Percentiles rank a stretch among this genome's conserved stretches.
Conservation (phyloP, 2,888 invertebrate species). For the Drosophila fungiperda region DNA sequence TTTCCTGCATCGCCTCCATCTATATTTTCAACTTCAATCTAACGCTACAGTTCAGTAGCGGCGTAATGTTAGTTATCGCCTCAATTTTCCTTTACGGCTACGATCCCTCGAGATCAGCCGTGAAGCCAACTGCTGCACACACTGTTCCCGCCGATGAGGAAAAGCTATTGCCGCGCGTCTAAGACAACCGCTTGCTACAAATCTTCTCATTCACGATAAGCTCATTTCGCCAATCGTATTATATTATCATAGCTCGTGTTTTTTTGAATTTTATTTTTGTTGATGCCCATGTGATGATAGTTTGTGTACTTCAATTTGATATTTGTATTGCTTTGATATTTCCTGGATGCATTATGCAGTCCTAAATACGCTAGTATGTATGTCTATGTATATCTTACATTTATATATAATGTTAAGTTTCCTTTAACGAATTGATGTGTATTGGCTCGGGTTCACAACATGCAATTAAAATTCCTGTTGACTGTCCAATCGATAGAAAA, state of each 20-base stretch:
- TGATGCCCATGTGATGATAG: slow-evolving; percentile 41
- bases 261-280: background rate
- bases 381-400: slow-evolving; percentile 8
- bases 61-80: slow-evolving; percentile 94
- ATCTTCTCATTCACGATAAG: slow-evolving; percentile 3
- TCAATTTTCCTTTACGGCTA: slow-evolving; percentile 98
- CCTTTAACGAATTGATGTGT: slow-evolving; percentile 33
- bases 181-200: background rate
- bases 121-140: slow-evolving; percentile 37
- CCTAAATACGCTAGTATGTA: slow-evolving; percentile 6
- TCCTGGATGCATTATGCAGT: slow-evolving; percentile 13
- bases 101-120: slow-evolving; percentile 86
- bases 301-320: slow-evolving; percentile 45
- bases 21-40: slow-evolving; percentile 96
- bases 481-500: slow-evolving; percentile 6
- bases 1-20: slow-evolving; percentile 97
- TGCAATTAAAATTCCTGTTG: slow-evolving; percentile 28
- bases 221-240: slow-evolving; percentile 44
- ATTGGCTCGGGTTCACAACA: slow-evolving; percentile 16
- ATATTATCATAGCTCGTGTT: slow-evolving; percentile 3
- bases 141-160: slow-evolving; percentile 65
- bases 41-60: slow-evolving; percentile 93
- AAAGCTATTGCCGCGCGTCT: slow-evolving; percentile 79
- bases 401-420: slow-evolving; percentile 25
- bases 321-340: slow-evolving; percentile 44